These are phyloP conservation scores for Macrosoma leucophasiata DNA, from an alignment of 2,888 invertebrate genomes.

Conservation along the genomic window DNA sequence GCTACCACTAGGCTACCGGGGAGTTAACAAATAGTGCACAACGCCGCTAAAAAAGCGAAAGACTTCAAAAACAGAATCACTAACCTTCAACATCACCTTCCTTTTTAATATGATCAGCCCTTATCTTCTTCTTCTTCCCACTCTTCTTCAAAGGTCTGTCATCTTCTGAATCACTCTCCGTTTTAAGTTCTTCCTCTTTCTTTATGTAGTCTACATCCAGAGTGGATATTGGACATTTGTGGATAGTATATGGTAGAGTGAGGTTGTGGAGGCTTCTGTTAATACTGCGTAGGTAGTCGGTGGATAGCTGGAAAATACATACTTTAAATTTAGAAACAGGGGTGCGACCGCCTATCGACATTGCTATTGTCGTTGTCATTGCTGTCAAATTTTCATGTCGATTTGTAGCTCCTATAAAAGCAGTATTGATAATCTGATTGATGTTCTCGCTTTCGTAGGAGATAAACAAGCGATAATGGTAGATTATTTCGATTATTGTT, in stretches of 20 bases:
- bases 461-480: no score
- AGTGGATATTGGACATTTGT: background rate
- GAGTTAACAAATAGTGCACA: no score
- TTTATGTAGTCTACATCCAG: slow-evolving; percentile 16
- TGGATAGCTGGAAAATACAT: slow-evolving; percentile 1
- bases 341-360: no score
- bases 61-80: no score
- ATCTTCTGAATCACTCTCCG: slow-evolving; percentile 3
- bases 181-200: slow-evolving; percentile 19
- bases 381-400: no score
- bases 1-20: no score
- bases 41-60: no score
- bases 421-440: no score
- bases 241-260: background rate
- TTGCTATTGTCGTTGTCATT: no score
- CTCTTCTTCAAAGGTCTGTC: slow-evolving; percentile 4
- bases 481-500: no score
- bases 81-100: background rate
- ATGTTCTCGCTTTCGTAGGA: no score
- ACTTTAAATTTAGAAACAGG: background rate
- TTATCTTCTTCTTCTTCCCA: slow-evolving; percentile 4
- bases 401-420: no score
- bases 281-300: background rate
- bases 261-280: background rate
- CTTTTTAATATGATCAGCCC: slow-evolving; percentile 2